Base-by-base conservation (phyloP, 2,797 vertebrate genomes). In the Harpagifer antarcticus region DNA sequence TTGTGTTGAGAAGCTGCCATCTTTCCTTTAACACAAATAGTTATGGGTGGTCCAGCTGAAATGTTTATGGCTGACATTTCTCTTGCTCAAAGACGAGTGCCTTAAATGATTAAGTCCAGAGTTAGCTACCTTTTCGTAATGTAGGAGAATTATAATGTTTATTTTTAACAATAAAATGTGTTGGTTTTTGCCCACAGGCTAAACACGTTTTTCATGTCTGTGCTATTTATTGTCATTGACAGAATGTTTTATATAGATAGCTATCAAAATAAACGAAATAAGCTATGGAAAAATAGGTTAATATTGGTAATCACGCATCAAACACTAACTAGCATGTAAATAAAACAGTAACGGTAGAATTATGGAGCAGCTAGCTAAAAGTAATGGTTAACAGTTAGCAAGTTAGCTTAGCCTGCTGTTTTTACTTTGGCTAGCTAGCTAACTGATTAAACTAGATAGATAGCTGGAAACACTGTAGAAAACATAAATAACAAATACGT, bases 41-140 rank as follows among this genome's bases (percentile, higher is more conserved):
- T 58, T 77, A 59, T 55, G 59, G 75, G 81, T 74, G 77, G 83
- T 79, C 79, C 54, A 49, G 43, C 60, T 70, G 3, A 78, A 60
- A 55, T 76, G 70, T 83, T 86, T 78, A 83, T 54, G 49, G 44
- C 72, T 79, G 33, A 23, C 72, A 76, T 76, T 62, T 82, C 23
- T 75, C 50, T 60, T 15, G 1, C 48, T 57, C 17, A 31, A 48
- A 73, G 54, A 57, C 47, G 8, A 72, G 19, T 10, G 15, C 40
- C 44, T 66, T 58, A 23, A 33, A 33, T 33, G 33, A 33, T 6
- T 33, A 27, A 4, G 27, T 33, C 33, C 33, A 33, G 16, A 4
- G 1, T 71, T 72, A 57, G 19, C 15, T 1, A 33, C 40, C 11
- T 23, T 27, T 27, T 27, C 66, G 5, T 47, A 23, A 10, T 37